phyloP scores from a whole-genome alignment of 2,797 vertebrate species.

The Phrynocephalus vlangalii region DNA sequence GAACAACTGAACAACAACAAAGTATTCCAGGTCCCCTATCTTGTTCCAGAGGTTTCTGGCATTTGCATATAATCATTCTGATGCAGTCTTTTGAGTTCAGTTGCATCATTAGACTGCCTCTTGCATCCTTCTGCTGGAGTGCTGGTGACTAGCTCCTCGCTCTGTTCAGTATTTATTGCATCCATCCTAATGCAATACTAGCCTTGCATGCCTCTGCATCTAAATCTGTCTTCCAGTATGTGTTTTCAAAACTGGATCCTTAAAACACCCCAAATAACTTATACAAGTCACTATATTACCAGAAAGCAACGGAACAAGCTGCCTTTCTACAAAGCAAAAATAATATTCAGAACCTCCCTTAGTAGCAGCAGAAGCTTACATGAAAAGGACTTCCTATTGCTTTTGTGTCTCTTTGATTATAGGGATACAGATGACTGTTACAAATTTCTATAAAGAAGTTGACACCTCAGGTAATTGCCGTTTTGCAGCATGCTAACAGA shows the following conservation, averaged over 20 bases:
- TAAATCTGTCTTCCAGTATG: not conserved
- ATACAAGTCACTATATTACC: not conserved
- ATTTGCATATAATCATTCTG: no score
- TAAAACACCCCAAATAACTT: not conserved
- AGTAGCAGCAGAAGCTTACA: not conserved
- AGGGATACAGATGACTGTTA: conserved; percentile 15
- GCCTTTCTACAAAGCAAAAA: not conserved
- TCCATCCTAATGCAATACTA: no score
- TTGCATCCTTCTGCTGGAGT: no score
- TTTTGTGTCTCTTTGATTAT: conserved; percentile 23
- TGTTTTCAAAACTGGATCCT: not conserved
- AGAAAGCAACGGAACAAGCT: not conserved
- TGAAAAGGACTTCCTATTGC: conserved; percentile 13
- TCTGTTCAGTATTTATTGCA: no score
- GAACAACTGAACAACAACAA: no score
- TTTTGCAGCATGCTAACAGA: conserved; percentile 29
- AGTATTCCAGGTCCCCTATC: no score
- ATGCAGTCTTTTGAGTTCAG: no score
- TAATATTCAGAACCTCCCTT: conserved; percentile 9
- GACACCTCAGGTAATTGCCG: conserved; percentile 21
- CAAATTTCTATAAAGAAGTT: conserved; percentile 37
- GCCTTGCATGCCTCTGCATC: no score
- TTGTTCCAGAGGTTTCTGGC: no score
- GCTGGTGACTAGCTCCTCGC: no score
- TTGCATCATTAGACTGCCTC: no score